Evolutionary conservation across 2,113 vertebrate genomes (phyloP), one percentile per base, ranked within the genome.

Genomic region (Cynopterus brachyotis): DNA sequence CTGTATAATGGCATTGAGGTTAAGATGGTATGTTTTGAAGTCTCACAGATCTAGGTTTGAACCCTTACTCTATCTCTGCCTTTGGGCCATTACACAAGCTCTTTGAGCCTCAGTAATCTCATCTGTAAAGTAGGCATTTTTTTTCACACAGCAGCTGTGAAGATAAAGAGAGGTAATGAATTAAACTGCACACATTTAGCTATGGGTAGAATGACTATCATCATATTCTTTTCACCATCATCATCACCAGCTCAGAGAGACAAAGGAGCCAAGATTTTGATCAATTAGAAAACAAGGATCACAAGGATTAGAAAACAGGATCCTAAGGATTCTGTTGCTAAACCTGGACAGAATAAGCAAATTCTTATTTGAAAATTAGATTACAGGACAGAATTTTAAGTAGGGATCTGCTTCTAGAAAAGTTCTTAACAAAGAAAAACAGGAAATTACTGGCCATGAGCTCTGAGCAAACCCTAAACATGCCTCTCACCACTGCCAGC

Each of bases 21-120:
- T 83, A 81, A 86, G 79, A 32, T n/a, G 47, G 1, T 1, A 28
- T 40, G 80, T 81, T 97, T 95, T 94, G 96, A 97, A 96, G 87
- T 88, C 3, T 4, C 45, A n/a, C 19, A 79, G 80, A 92, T 78
- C 70, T 50, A 78, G 62, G 87, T 80, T 17, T 75, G 83, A 89
- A 32, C 47, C 69, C 59, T 67, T 45, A 42, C 15, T 88, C 42
- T 57, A 11, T 89, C 12, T 92, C 94, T 76, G 94, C 84, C 88
- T 92, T 30, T 53, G 70, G 75, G 93, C 45, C 55, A 78, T 82
- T 13, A 89, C 8, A 70, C 40, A 80, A 78, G 79, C 20, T 26
- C 78, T 95, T 35, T 57, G 67, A 57, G 35, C 40, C 73, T 83
- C 83, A 4, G 59, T 62, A 32, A 28, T 79, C 35, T 85, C 53